Evolutionary conservation across 2,888 invertebrate species (phyloP), one percentile per base, ranked within the genome.

Genomic region (Trilocha varians): DNA sequence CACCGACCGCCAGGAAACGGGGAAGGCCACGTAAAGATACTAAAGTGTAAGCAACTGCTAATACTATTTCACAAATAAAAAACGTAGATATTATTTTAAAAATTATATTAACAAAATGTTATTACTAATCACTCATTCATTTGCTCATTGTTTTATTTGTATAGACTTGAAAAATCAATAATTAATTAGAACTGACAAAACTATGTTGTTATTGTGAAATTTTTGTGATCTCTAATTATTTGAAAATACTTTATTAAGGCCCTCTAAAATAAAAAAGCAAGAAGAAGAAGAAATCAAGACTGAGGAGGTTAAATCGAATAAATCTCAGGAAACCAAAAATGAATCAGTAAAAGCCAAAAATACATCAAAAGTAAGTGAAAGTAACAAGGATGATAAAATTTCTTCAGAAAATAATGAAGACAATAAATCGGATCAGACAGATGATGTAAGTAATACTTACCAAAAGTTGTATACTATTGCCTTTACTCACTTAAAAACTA

Each of bases 11-110:
- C 14, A 13, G 71, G 41, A 83, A 80, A 46, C 65, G 82, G 0
- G 83, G 83, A 0, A 67, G 83, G 0, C 83, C 83, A 32, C 68
- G 80, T 48, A 82, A 80, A 48, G 74, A 69, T 0, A 47, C 45
- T 4, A 53, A 56, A 45, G 48, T 65, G 71, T 75, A 34, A 62
- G 71, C 25, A 25, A 5, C 25, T 25, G 8, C 11, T 3, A 25
- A 25, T 11, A 25, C 3, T 25, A 9, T 25, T n/a, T n/a, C n/a
- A n/a, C n/a, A n/a, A n/a, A n/a, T n/a, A n/a, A n/a, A n/a, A n/a
- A n/a, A n/a, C n/a, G n/a, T n/a, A n/a, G n/a, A n/a, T n/a, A n/a
- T n/a, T n/a, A n/a, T n/a, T n/a, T n/a, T n/a, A n/a, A n/a, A n/a
- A n/a, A n/a, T n/a, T n/a, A n/a, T n/a, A n/a, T n/a, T n/a, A n/a